A percentile compares a stretch with the other conserved stretches of the same genome.
phyloP scores from a whole-genome alignment of 2,797 vertebrate species.

The Centroberyx gerrardi region DNA sequence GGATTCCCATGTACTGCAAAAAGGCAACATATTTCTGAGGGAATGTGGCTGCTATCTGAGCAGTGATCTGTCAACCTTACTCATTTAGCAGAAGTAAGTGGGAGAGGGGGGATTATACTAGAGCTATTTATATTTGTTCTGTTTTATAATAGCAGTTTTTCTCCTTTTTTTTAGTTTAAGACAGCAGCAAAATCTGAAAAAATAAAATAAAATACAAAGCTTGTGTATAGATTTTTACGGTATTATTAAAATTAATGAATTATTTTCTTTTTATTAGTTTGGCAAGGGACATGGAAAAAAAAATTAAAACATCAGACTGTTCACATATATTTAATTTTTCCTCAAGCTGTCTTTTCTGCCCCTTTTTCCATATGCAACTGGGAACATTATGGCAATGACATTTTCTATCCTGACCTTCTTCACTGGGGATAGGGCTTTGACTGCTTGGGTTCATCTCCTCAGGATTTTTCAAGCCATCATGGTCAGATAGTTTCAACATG shows the following conservation, averaged over 20 bases:
- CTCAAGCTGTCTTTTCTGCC: slow-evolving; percentile 77
- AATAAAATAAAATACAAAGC: not conserved
- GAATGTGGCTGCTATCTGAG: slow-evolving; percentile 92
- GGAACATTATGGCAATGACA: slow-evolving; percentile 87
- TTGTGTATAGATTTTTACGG: not conserved
- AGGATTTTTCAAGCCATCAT: slow-evolving; percentile 83
- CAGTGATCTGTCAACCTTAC: slow-evolving; percentile 94
- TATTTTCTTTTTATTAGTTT: slow-evolving; percentile 7
- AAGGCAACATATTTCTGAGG: slow-evolving; percentile 91
- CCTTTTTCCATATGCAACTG: slow-evolving; percentile 74
- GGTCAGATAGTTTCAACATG: slow-evolving; percentile 74
- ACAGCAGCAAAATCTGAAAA: slow-evolving; percentile 4
- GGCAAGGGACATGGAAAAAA: slow-evolving; percentile 26
- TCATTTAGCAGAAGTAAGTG: slow-evolving; percentile 89
- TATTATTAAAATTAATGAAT: slow-evolving; percentile 4
- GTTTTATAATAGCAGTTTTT: slow-evolving; percentile 43
- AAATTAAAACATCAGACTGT: slow-evolving; percentile 41
- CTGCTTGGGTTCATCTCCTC: slow-evolving; percentile 85
- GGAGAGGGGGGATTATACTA: slow-evolving; percentile 74
- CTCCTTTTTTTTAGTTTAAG: slow-evolving; percentile 29
- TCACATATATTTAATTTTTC: slow-evolving; percentile 69
- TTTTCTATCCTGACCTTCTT: slow-evolving; percentile 86
- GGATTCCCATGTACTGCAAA: slow-evolving; percentile 94
- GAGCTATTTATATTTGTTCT: slow-evolving; percentile 65
- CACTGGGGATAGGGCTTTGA: slow-evolving; percentile 78